phyloP scores from a whole-genome alignment of 2,888 invertebrate species.

The Euzetes globulus region DNA sequence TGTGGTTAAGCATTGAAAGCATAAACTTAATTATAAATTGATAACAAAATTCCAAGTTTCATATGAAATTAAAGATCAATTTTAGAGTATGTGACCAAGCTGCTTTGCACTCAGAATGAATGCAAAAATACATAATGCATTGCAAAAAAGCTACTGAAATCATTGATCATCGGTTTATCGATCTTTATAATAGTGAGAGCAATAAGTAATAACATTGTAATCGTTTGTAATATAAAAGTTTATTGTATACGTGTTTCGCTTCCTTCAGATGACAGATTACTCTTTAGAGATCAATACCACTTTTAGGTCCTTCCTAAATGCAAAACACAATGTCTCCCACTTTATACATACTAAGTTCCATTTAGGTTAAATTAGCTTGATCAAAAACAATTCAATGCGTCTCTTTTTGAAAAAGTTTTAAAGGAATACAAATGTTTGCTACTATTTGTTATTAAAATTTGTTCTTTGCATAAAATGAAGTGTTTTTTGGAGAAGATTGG shows the following conservation, averaged over 20 bases:
- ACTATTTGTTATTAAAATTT: too few relatives aligned
- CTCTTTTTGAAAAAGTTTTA: too few relatives aligned
- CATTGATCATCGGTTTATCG: constrained; percentile 19
- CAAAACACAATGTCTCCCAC: background rate
- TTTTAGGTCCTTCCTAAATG: background rate
- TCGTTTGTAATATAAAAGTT: constrained; percentile 27
- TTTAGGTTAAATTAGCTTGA: too few relatives aligned
- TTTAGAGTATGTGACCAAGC: too few relatives aligned
- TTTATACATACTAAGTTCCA: too few relatives aligned
- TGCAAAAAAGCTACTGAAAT: background rate
- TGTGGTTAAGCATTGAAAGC: too few relatives aligned
- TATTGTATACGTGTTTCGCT: background rate
- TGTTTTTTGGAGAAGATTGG: too few relatives aligned
- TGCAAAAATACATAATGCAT: background rate
- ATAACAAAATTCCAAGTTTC: background rate
- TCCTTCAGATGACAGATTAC: constrained; percentile 21
- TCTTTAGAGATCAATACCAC: constrained; percentile 13
- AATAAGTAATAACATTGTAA: constrained; percentile 21
- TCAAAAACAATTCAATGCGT: too few relatives aligned
- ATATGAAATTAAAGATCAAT: background rate
- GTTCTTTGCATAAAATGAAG: too few relatives aligned
- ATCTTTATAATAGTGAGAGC: constrained; percentile 16
- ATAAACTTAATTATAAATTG: background rate
- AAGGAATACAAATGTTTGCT: too few relatives aligned
- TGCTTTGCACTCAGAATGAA: too few relatives aligned